Evolutionary conservation across 2,888 invertebrate species (phyloP), one percentile per base, ranked within the genome.

Genomic region (Parelbella ahira): DNA sequence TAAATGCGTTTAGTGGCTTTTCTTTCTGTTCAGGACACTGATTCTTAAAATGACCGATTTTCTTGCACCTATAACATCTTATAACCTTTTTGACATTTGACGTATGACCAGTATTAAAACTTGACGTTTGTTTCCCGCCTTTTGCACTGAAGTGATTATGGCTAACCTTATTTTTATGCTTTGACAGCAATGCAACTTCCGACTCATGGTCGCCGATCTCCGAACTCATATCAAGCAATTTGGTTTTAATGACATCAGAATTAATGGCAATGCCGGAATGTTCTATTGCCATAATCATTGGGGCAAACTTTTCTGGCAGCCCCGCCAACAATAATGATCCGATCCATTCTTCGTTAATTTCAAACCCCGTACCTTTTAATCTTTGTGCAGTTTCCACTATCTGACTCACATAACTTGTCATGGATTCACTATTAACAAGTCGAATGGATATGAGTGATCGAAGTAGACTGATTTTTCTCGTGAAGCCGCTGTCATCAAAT

Each of bases 251-350:
- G n/a, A 6, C 24, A 10, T 24, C 24, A 1, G 24, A 2, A 3
- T 3, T 24, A 10, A 10, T 24, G 1, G n/a, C 5, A 1, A 37
- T 37, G n/a, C 37, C 37, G 2, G 25, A 25, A n/a, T 37, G 37
- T 7, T 37, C 37, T 4, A 43, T 36, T 2, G 43, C 50, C 48
- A 52, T 50, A 3, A 52, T 47, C 49, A 51, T 47, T 0, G 49
- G 49, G 0, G 33, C 12, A 33, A 28, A 47, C 11, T 39, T 46
- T 10, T 49, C 48, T 21, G 49, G 25, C 1, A 51, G 24, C 4
- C 51, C 51, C 2, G 47, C 47, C 28, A 49, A 47, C 4, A 51
- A 8, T 13, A 51, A 32, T n/a, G 36, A 48, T 8, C 45, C 50
- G 10, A 50, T 37, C 48, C 48, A 50, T 6, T 49, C 38, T 1